Base-by-base conservation (phyloP, 2,797 vertebrate species). In the Danio kyathit region DNA sequence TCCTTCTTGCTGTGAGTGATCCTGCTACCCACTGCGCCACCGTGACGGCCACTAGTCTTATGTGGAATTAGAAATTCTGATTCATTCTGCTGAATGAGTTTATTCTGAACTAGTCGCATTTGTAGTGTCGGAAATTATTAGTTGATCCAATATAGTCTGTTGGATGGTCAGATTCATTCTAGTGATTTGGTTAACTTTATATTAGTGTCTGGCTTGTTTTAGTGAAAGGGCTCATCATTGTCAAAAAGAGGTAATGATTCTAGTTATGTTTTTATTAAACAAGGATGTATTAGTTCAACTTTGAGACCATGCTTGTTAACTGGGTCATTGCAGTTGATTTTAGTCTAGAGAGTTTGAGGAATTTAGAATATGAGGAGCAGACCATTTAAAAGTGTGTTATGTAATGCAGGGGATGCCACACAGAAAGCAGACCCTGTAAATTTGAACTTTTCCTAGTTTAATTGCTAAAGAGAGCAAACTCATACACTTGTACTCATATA, bases 381-480 rank as follows among this genome's bases (percentile, higher is more conserved):
- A 60, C 19, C 40, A 16, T 65, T 76, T 65, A 10, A 65, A 74
- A 64, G 12, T 40, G 75, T 49, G 29, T 72, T 72, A 63, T 0
- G 7, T 38, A 52, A 79, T 14, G 54, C 41, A 21, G 8, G 4
- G 13, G 38, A 40, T 60, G 19, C 19, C 10, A 44, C 43, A 48
- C 6, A 10, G n/a, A 64, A 6, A 9, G n/a, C n/a, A n/a, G 63
- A 29, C 48, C 66, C 49, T 29, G 29, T 63, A 40, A 11, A 63
- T n/a, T 43, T 79, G 0, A 43, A 16, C 56, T 60, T 17, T 43
- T 29, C 21, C 63, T 71, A 2, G 3, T 6, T 59, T 57, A 21
- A 76, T 64, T 76, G 40, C 38, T 21, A 3, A 61, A n/a, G 56
- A 71, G n/a, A 41, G 16, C 52, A 46, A 57, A 57, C 75, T 46